Evolutionary conservation across 2,888 invertebrate species (phyloP), one percentile per base, ranked within the genome.

Genomic region (Spicauda simplicius): DNA sequence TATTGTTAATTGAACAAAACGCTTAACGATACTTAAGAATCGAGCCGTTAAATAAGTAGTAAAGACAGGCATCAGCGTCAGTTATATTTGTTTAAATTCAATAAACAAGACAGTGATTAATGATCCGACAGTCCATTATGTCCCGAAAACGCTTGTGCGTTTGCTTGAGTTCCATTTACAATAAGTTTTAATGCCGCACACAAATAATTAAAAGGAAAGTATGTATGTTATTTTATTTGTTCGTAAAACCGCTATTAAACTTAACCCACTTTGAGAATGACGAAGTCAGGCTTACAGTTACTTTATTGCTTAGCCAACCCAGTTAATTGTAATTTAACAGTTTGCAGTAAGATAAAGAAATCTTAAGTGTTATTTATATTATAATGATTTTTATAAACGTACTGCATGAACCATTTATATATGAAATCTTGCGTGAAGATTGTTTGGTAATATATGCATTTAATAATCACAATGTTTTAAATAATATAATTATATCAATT

Each of bases 191-290:
- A n/a, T n/a, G 45, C n/a, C 16, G 45, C 45, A n/a, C 45, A 45
- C 45, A 45, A n/a, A 45, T 45, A 45, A 45, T 6, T 45, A n/a
- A 45, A n/a, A n/a, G 12, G 11, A 45, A 45, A n/a, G 45, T n/a
- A n/a, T 45, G 45, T 45, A 45, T 4, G 45, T 45, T 45, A 45
- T n/a, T 45, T 45, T 45, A 45, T 45, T 45, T 45, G 45, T 45
- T 45, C 45, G 45, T 45, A 45, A 41, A 41, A 45, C 45, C 45
- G 45, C 45, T 45, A 45, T 45, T n/a, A 45, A 45, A 45, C 45
- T 45, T 45, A n/a, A 45, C 45, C 45, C 45, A 45, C 45, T 45
- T 45, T 45, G n/a, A n/a, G n/a, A 45, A 45, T 45, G 12, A 45
- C 14, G 41, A 45, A 45, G 45, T 2, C 14, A 41, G 14, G 41